These are phyloP conservation scores for Xiphorhynchus elegans DNA, from an alignment of 2,113 vertebrate species.

Conservation along the genomic window DNA sequence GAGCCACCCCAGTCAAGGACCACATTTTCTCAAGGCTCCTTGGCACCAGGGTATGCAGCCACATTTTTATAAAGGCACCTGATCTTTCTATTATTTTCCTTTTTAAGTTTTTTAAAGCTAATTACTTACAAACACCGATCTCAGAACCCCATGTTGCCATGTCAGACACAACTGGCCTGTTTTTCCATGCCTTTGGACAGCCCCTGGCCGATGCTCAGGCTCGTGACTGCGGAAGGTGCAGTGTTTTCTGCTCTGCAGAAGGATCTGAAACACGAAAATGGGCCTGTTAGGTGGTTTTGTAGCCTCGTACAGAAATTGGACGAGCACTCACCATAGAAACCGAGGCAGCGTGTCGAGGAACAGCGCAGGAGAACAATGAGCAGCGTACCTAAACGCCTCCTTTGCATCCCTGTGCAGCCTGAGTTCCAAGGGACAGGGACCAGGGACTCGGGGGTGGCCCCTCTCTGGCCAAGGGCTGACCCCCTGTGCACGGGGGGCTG, in stretches of 20 bases:
- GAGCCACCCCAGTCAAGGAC: background rate
- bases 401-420: fast-evolving
- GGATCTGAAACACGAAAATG: background rate
- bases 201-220: background rate
- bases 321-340: constrained; percentile 60
- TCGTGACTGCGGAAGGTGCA: fast-evolving
- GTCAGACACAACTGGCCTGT: background rate
- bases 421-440: fast-evolving
- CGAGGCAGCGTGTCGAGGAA: background rate
- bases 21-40: background rate
- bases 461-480: background rate
- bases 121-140: background rate
- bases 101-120: no score
- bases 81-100: fast-evolving
- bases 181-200: background rate
- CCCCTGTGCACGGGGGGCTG: fast-evolving
- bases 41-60: fast-evolving
- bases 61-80: background rate
- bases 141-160: background rate
- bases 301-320: background rate
- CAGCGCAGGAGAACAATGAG: background rate
- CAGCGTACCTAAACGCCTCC: background rate
- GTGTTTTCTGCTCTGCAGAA: background rate
- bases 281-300: background rate
- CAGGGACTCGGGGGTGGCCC: background rate